These are phyloP conservation scores for Drosophila flavopinicola DNA, from an alignment of 2,888 invertebrate genomes.

Conservation along the genomic window DNA sequence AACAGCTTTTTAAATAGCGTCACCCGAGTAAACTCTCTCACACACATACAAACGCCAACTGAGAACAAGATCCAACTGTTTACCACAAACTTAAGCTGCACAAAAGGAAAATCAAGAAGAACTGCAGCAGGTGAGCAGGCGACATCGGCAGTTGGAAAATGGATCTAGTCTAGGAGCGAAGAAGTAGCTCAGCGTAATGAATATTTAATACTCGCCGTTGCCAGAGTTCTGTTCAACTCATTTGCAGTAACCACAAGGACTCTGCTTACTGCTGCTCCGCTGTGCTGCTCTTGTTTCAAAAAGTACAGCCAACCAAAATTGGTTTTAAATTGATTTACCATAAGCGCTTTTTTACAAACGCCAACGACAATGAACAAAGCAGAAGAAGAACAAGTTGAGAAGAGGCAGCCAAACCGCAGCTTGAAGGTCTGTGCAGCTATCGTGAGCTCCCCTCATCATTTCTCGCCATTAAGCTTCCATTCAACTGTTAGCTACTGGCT, in stretches of 20 bases:
- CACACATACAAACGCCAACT: conserved; percentile 5
- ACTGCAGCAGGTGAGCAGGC: conserved; percentile 43
- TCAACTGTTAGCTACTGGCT: conserved; percentile 24
- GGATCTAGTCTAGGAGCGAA: conserved; percentile 13
- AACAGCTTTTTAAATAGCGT: conserved; percentile 64
- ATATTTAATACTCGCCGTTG: conserved; percentile 70
- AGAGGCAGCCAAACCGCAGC: conserved; percentile 15
- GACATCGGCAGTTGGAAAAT: conserved; percentile 20
- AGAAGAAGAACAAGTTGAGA: too few relatives aligned
- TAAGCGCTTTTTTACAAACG: conserved; percentile 49
- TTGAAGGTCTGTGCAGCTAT: conserved; percentile 11
- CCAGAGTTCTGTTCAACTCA: conserved; percentile 54
- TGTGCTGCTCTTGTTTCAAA: conserved; percentile 14
- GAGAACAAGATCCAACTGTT: conserved; percentile 26
- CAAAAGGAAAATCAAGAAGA: conserved; percentile 1
- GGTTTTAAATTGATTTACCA: conserved; percentile 80
- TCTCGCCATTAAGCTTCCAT: conserved; percentile 17
- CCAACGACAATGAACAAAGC: conserved; percentile 29
- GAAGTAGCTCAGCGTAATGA: conserved; percentile 75
- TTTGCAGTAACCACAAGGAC: conserved; percentile 63
- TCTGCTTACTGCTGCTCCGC: conserved; percentile 5
- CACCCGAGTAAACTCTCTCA: conserved; percentile 12
- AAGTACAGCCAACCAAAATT: conserved; percentile 62
- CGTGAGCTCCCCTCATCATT: conserved; percentile 13
- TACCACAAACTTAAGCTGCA: conserved; percentile 34